Evolutionary conservation across 2,113 vertebrate genomes (phyloP).

Genomic region (Caretta caretta): DNA sequence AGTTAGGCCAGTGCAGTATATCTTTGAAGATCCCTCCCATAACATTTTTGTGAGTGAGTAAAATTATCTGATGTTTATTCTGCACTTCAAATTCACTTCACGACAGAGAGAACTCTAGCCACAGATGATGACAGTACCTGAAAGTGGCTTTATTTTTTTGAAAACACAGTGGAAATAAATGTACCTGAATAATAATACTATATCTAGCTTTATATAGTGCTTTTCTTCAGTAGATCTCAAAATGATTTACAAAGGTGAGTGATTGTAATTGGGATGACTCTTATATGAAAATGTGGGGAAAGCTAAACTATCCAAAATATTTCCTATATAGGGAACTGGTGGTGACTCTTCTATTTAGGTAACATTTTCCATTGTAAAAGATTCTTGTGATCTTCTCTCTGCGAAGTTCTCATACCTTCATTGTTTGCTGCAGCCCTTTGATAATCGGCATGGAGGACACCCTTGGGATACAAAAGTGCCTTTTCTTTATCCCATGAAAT

Average conservation of each 20-base stretch:
- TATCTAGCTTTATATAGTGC: background rate
- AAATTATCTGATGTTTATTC: slow-evolving; percentile 56
- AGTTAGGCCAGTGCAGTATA: slow-evolving; percentile 7
- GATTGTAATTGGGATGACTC: slow-evolving; percentile 22
- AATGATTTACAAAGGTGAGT: background rate
- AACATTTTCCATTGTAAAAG: background rate
- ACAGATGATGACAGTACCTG: background rate
- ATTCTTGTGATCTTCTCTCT: slow-evolving; percentile 57
- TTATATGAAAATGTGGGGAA: background rate
- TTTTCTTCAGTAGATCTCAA: background rate
- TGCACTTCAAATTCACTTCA: background rate
- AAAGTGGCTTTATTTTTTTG: slow-evolving; percentile 7
- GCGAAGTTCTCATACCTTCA: background rate
- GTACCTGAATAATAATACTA: background rate
- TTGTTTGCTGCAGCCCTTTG: slow-evolving; percentile 65
- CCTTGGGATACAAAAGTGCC: slow-evolving; percentile 37
- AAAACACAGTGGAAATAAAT: slow-evolving; percentile 14
- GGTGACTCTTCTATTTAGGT: background rate
- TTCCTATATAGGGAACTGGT: background rate
- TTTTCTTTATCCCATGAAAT: slow-evolving; percentile 39
- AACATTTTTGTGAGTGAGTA: slow-evolving; percentile 52
- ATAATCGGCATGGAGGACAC: slow-evolving; percentile 41
- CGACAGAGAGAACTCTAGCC: slow-evolving; percentile 43
- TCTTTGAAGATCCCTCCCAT: slow-evolving; percentile 21
- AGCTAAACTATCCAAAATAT: background rate